Percentiles rank a stretch among this genome's conserved stretches.
These are phyloP conservation scores for Monopterus albus DNA, from an alignment of 2,113 vertebrate species.

Conservation along the genomic window DNA sequence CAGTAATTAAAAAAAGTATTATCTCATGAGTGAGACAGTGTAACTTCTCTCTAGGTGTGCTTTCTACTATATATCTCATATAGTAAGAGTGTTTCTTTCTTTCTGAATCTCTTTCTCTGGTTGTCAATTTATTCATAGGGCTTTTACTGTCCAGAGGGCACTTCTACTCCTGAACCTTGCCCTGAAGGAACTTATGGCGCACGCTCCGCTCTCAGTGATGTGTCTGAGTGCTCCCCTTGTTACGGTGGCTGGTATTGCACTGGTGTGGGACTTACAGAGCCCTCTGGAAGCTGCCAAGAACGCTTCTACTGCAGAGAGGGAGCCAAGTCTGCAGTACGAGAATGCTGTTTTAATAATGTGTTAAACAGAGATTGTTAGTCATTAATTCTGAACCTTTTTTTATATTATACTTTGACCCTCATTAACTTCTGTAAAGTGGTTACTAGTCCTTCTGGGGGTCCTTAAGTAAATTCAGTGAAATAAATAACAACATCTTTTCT, in stretches of 20 bases:
- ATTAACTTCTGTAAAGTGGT: background rate
- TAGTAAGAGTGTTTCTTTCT: background rate
- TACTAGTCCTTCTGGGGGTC: background rate
- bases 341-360: background rate
- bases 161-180: constrained; percentile 82
- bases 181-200: constrained; percentile 85
- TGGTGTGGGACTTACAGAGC: constrained; percentile 77
- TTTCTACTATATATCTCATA: background rate
- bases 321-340: constrained; percentile 84
- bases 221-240: constrained; percentile 82
- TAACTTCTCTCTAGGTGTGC: background rate
- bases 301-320: constrained; percentile 87
- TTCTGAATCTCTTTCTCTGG: background rate
- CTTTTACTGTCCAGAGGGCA: constrained; percentile 84
- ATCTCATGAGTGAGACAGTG: background rate
- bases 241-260: constrained; percentile 84
- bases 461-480: background rate
- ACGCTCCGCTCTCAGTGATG: constrained; percentile 70
- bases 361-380: background rate
- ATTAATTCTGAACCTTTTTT: background rate
- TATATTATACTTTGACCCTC: background rate
- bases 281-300: constrained; percentile 84
- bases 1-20: background rate
- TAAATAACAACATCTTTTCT: background rate
- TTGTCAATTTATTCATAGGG: constrained; percentile 76